A percentile compares a stretch with the other conserved stretches of the same genome.
Evolutionary conservation across 2,113 vertebrate genomes (phyloP).

Genomic region (Danionella cerebrum): DNA sequence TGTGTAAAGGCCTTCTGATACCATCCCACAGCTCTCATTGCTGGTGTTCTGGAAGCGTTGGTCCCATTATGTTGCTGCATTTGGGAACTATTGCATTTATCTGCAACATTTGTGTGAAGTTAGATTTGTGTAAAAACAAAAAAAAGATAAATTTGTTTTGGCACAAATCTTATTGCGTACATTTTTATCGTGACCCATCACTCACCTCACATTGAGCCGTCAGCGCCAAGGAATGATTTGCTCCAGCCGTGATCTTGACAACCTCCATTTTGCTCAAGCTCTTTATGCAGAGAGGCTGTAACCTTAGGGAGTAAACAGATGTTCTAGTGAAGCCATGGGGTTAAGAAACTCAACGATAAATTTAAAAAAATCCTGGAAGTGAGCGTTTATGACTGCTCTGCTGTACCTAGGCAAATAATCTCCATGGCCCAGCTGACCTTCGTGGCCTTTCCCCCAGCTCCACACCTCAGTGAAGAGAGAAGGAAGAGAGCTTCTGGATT

Average conservation of each 20-base stretch:
- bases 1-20: too few relatives aligned
- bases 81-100: too few relatives aligned
- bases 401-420: constrained; percentile 85
- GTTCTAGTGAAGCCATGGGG: neutral
- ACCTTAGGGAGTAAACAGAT: constrained; percentile 58
- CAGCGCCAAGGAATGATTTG: constrained; percentile 82
- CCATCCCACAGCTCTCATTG: too few relatives aligned
- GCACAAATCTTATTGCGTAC: too few relatives aligned
- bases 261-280: constrained; percentile 85
- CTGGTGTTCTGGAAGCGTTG: too few relatives aligned
- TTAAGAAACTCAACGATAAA: neutral
- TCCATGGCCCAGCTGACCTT: constrained; percentile 92
- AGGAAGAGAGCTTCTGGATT: constrained; percentile 72
- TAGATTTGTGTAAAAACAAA: too few relatives aligned
- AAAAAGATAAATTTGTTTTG: too few relatives aligned
- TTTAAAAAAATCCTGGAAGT: neutral
- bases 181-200: too few relatives aligned
- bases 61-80: too few relatives aligned
- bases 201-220: constrained; percentile 79
- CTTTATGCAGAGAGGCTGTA: constrained; percentile 90
- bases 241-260: constrained; percentile 82
- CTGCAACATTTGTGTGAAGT: too few relatives aligned
- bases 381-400: neutral
- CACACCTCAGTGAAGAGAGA: constrained; percentile 89
- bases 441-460: constrained; percentile 94